Base-by-base conservation (phyloP, 2,888 invertebrate species). In the Luperina nickerlii region DNA sequence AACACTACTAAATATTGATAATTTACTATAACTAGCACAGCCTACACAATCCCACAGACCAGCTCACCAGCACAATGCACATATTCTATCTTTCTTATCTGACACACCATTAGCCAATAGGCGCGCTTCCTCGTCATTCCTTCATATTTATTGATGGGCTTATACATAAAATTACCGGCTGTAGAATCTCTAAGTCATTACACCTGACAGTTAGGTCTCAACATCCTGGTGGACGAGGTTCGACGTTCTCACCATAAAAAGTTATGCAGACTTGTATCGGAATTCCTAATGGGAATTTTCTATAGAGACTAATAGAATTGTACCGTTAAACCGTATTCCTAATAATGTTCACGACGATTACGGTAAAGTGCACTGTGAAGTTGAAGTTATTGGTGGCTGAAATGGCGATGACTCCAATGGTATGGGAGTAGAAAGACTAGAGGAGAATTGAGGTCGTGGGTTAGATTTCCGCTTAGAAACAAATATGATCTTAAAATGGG, bases 241-340 rank as follows among this genome's bases (percentile, higher is more conserved):
- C 69, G 45, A 62, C 27, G 60, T 54, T 83, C 83, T 42, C 73
- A 76, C 74, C 70, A 85, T 87, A 85, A 85, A 85, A 87, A 85
- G 32, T 74, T 67, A 48, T 27, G 15, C 38, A 68, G 87, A 71
- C 79, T 75, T 75, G 72, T 85, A 87, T 79, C 87, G 80, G 87
- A 87, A 79, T 76, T 87, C 60, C 18, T 84, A 85, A 84, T 85
- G 63, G 76, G 73, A 73, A 76, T 74, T 85, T 87, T 79, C 85
- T 79, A 72, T 84, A 24, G 66, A 38, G 38, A 65, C 72, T 65
- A 74, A 79, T 87, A 83, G 84, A 67, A 73, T 60, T 27, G 38
- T 65, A 76, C 75, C 69, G 84, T 79, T 83, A 63, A 42, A n/a
- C 32, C 24, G 72, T 74, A 63, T 71, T 63, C 2, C 57, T 74